These are phyloP conservation scores for Montipora capricornis DNA, from an alignment of 64 coral and sea anemone species.

Conservation along the genomic window DNA sequence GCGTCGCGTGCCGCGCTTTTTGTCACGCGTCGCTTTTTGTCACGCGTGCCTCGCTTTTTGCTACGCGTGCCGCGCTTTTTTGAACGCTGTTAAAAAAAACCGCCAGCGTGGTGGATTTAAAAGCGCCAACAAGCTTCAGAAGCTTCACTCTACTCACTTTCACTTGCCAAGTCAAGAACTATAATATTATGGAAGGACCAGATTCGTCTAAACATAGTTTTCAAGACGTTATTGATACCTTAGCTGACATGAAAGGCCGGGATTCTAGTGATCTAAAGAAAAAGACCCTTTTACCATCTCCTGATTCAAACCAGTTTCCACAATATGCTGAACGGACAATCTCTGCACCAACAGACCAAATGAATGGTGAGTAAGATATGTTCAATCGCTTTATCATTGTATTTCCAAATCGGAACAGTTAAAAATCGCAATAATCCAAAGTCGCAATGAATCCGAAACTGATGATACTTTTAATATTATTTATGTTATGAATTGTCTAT, in stretches of 20 bases:
- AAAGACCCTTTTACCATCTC: background rate
- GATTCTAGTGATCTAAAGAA: background rate
- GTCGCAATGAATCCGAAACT: background rate
- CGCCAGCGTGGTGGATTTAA: slow-evolving; percentile 9
- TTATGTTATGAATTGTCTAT: too few relatives aligned
- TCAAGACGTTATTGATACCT: background rate
- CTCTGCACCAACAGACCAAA: too few relatives aligned
- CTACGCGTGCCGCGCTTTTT: background rate
- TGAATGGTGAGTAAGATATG: background rate
- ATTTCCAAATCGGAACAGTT: too few relatives aligned
- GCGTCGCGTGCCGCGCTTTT: too few relatives aligned
- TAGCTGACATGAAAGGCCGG: background rate
- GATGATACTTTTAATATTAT: too few relatives aligned
- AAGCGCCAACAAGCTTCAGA: background rate
- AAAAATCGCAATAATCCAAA: background rate
- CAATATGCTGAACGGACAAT: background rate
- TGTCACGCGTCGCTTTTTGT: too few relatives aligned
- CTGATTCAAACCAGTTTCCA: background rate
- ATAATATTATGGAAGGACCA: background rate
- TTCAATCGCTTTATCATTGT: background rate
- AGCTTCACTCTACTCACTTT: background rate
- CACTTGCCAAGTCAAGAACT: background rate
- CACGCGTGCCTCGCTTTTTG: too few relatives aligned
- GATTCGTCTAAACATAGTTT: background rate
- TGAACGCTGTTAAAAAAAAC: background rate